Percentiles rank a stretch among this genome's conserved stretches.
phyloP scores from a whole-genome alignment of 2,113 vertebrate genomes.

The Eudorcas thomsonii region DNA sequence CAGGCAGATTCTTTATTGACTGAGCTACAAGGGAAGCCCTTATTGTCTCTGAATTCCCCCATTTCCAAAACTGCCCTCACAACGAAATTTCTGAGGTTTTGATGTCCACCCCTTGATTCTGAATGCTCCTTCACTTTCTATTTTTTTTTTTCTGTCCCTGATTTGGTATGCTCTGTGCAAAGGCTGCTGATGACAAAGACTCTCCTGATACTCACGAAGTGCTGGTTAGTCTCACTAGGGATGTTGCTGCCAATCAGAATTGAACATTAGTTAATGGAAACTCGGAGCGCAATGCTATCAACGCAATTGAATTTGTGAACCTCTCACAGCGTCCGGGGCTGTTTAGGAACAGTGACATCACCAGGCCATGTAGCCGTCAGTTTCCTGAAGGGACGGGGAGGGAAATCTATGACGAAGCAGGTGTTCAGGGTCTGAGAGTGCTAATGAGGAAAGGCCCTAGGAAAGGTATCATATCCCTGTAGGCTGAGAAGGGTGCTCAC shows the following conservation, averaged over 20 bases:
- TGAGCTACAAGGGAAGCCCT: background rate
- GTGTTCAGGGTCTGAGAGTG: rapidly evolving
- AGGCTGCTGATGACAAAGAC: background rate
- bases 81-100: background rate
- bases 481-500: background rate
- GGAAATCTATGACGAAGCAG: too few relatives aligned
- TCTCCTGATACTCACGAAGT: background rate
- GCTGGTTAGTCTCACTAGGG: background rate
- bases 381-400: background rate
- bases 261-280: background rate
- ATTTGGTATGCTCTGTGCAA: background rate
- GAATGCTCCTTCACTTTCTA: background rate
- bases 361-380: rapidly evolving
- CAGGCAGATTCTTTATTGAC: background rate
- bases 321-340: background rate
- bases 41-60: background rate
- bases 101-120: background rate
- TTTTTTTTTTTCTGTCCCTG: background rate
- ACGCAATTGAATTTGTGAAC: background rate
- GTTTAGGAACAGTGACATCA: background rate
- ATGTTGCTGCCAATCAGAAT: background rate
- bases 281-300: background rate
- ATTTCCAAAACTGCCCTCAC: background rate
- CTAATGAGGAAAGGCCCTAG: rapidly evolving
- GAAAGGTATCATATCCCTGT: too few relatives aligned